Evolutionary conservation across 1,140 invertebrate genomes (phyloP), one percentile per base, ranked within the genome.

Genomic region (Pomacea maculata): DNA sequence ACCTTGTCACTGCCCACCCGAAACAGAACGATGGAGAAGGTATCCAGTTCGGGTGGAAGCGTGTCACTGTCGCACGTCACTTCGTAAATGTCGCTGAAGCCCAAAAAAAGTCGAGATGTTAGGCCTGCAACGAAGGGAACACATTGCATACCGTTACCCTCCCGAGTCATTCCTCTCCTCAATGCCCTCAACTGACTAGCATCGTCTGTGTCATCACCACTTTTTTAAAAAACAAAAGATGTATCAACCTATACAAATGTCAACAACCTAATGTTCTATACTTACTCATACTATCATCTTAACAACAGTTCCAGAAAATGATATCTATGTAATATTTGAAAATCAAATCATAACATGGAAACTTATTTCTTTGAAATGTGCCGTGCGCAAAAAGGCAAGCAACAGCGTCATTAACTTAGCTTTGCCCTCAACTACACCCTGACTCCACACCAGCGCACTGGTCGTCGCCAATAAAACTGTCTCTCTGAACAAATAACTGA

Each of bases 71-170:
- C 19, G 25, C 73, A 75, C 14, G 11, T 8, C 17, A 75, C 19
- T 54, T 75, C 73, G 7, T 55, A 54, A 75, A 75, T 34, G 17
- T 75, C 52, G 45, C 57, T 52, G 17, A 75, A 55, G 21, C 73
- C 73, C 57, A 55, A 10, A 19, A 75, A 75, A 7, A n/a, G 54
- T 2, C 73, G n/a, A 6, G 52, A 75, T 15, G 54, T n/a, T 52
- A 75, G n/a, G 15, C 73, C 73, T 75, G 73, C 15, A 75, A 75
- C 34, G 8, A 70, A 70, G 21, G 67, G 29, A 70, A 11, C 6
- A 12, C 12, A 70, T 10, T 11, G n/a, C 29, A 12, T 11, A 70
- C 67, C 11, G 29, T 3, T 1, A n/a, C 21, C 2, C 12, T 70
- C 21, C 29, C 9, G 67, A 70, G 67, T n/a, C 6, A 70, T 11